These are phyloP conservation scores for Pteromalus puparum DNA, from an alignment of 1,140 invertebrate species.

Conservation along the genomic window DNA sequence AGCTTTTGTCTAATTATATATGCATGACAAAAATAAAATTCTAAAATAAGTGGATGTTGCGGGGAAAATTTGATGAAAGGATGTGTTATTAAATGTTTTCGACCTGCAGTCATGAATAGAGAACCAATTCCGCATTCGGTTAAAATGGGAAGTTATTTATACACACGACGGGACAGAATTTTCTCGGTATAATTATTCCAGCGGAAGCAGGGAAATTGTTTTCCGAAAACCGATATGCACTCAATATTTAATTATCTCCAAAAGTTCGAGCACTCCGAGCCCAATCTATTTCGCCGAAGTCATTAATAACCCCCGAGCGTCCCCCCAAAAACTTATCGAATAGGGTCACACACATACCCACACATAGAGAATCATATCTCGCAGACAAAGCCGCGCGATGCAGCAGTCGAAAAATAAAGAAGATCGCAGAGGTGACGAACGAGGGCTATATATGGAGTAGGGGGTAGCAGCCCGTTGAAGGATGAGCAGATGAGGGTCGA, in stretches of 20 bases:
- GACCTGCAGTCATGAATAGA: too few relatives aligned
- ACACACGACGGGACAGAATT: too few relatives aligned
- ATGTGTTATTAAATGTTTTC: too few relatives aligned
- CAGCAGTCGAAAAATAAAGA: not conserved
- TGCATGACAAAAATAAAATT: too few relatives aligned
- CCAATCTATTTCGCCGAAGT: not conserved
- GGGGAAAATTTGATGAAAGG: too few relatives aligned
- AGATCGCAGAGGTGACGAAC: not conserved
- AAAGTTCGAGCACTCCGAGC: not conserved
- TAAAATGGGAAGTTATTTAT: too few relatives aligned
- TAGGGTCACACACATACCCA: not conserved
- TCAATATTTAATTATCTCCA: not conserved
- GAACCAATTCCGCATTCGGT: too few relatives aligned
- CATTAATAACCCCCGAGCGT: not conserved
- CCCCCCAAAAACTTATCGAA: not conserved
- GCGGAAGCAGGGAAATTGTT: not conserved
- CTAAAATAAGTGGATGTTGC: too few relatives aligned
- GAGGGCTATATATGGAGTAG: too few relatives aligned
- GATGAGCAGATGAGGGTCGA: constrained; percentile 2
- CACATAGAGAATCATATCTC: too few relatives aligned
- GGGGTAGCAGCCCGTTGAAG: not conserved
- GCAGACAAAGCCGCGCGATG: not conserved
- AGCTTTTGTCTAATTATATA: too few relatives aligned
- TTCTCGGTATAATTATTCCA: too few relatives aligned
- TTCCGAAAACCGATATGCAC: not conserved